Evolutionary conservation across 2,113 vertebrate genomes (phyloP).

Genomic region (Morphnarchus princeps): DNA sequence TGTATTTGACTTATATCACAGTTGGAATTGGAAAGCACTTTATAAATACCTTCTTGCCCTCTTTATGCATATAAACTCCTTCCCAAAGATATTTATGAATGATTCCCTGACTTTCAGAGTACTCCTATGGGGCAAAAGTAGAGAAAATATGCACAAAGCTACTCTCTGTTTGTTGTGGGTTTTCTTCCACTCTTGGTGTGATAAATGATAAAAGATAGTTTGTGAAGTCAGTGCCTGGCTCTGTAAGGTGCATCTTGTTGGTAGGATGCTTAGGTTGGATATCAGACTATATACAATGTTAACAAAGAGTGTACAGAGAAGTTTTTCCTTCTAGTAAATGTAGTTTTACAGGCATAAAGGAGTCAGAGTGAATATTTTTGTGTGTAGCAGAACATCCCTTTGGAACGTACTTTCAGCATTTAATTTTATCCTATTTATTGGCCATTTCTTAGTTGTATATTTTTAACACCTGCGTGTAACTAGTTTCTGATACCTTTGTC

Average conservation of each 20-base stretch:
- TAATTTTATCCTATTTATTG: not conserved
- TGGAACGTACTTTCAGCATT: not conserved
- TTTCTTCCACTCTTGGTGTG: not conserved
- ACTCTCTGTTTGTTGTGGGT: not conserved
- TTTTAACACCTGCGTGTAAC: not conserved
- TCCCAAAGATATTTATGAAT: not conserved
- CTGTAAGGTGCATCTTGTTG: not conserved
- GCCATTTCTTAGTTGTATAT: not conserved
- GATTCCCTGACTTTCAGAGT: not conserved
- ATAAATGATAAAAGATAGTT: not conserved
- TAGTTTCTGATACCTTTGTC: not conserved
- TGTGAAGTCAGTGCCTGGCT: not conserved
- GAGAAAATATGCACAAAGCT: not conserved
- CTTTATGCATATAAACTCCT: not conserved
- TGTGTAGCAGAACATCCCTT: not conserved
- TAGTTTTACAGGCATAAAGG: not conserved
- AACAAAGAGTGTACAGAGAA: not conserved
- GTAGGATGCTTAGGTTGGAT: not conserved
- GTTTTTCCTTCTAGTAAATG: not conserved
- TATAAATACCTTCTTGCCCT: not conserved
- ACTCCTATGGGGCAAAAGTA: not conserved
- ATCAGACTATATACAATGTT: not conserved
- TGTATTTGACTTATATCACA: not conserved
- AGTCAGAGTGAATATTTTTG: not conserved
- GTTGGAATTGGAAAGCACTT: not conserved